Base-by-base conservation (phyloP, 2,797 vertebrate species). In the Pteropus rufus region DNA sequence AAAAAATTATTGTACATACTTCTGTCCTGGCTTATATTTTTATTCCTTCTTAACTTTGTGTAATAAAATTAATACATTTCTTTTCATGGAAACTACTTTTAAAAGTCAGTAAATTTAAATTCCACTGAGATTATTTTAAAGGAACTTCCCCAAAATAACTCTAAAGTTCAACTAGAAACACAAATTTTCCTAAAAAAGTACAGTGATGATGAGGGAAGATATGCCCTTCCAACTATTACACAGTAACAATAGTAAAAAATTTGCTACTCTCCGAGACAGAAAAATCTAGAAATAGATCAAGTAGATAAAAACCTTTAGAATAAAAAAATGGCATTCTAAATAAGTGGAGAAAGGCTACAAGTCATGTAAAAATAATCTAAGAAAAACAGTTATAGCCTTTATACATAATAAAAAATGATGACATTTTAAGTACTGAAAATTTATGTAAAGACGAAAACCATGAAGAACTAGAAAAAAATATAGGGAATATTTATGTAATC, bases 371-470 rank as follows among this genome's bases (percentile, higher is more conserved):
- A 88, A 83, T 67, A 23, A 85, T 92, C 0, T 65, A 56, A 87
- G 36, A 76, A 92, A 81, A 94, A n/a, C 7, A 60, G 12, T 72
- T 56, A 36, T 58, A 76, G 60, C 4, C 23, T 91, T 77, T 76
- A 81, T 60, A 62, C 18, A 49, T 31, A 90, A 49, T 52, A 72
- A 82, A 56, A 31, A 52, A 95, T 7, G 70, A 87, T 39, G 24
- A 77, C 89, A 75, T n/a, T 89, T 14, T 41, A 67, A 24, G 15
- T 65, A 56, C 49, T 85, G 39, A 94, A 89, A 89, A 62, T 82
- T 77, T 44, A 95, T 36, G 3, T 88, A 56, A 89, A 91, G 83
- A 72, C 70, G 34, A 94, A 93, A 96, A 94, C 26, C 23, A 79
- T 0, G 7, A 95, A 26, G 67, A 75, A 44, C 36, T 84, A 83